A percentile compares a stretch with the other conserved stretches of the same genome.
phyloP scores from a whole-genome alignment of 2,113 vertebrate genomes.

The Antennarius striatus region DNA sequence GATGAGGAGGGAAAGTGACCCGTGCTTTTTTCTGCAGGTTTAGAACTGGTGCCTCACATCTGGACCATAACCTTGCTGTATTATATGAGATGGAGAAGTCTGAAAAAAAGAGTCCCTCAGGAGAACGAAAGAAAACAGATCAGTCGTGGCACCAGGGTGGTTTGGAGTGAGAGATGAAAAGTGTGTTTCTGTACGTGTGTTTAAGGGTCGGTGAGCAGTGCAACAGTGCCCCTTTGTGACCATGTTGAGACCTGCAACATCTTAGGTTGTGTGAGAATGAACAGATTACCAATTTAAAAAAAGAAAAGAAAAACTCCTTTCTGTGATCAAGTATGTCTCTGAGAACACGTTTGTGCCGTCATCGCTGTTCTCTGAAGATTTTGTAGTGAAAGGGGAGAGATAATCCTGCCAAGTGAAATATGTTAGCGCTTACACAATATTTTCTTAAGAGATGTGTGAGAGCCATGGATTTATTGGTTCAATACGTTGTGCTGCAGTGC shows the following conservation, averaged over 20 bases:
- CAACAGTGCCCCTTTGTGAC: constrained; percentile 59
- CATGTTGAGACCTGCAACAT: background rate
- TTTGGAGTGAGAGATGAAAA: constrained; percentile 22
- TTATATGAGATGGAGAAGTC: constrained; percentile 68
- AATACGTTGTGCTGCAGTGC: constrained; percentile 25
- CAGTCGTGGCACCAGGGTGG: constrained; percentile 65
- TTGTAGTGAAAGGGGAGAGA: constrained; percentile 37
- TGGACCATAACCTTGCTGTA: constrained; percentile 57
- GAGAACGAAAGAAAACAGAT: constrained; percentile 67
- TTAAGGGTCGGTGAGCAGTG: constrained; percentile 16
- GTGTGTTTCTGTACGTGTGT: constrained; percentile 12
- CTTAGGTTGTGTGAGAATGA: background rate
- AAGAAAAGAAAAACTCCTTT: background rate
- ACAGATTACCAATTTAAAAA: background rate
- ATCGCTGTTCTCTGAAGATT: constrained; percentile 4
- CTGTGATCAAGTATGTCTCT: constrained; percentile 4
- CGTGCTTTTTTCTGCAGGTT: constrained; percentile 48
- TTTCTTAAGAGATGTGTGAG: constrained; percentile 37
- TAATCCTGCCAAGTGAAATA: constrained; percentile 54
- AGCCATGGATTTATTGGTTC: constrained; percentile 45
- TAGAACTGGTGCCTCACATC: constrained; percentile 64
- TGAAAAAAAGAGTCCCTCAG: constrained; percentile 57
- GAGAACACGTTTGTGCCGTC: constrained; percentile 1
- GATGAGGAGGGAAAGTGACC: constrained; percentile 58
- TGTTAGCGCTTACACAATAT: constrained; percentile 50